phyloP scores from a whole-genome alignment of 1,140 invertebrate genomes.

The Bacillus rossius region DNA sequence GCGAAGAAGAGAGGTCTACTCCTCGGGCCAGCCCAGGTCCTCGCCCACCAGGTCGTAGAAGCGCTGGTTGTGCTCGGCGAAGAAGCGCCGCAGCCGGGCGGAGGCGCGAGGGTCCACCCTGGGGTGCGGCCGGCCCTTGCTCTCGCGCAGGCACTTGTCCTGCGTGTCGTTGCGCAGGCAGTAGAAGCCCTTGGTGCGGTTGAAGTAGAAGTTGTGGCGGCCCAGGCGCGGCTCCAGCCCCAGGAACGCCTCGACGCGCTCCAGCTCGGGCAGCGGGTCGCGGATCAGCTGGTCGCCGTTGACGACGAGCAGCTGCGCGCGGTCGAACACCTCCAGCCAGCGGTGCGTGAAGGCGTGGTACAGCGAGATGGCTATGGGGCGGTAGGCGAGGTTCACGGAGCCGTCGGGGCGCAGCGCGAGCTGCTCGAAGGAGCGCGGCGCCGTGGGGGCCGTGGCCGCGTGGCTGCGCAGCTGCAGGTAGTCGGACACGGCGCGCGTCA shows the following conservation, averaged over 20 bases:
- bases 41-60: conserved; percentile 92
- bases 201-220: conserved; percentile 93
- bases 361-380: conserved; percentile 70
- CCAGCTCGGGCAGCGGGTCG: conserved; percentile 86
- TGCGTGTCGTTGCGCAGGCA: conserved; percentile 83
- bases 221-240: conserved; percentile 68
- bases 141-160: conserved; percentile 89
- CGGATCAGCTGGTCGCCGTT: conserved; percentile 94
- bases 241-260: conserved; percentile 84
- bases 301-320: conserved; percentile 84
- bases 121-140: conserved; percentile 91
- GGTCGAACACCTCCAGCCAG: conserved; percentile 58
- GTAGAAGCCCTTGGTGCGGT: conserved; percentile 95
- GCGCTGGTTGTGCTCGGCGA: conserved; percentile 89
- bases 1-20: conserved; percentile 41
- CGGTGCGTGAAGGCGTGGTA: conserved; percentile 78
- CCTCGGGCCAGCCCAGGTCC: conserved; percentile 86
- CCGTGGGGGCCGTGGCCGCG: conserved; percentile 55
- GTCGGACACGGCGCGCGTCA: conserved; percentile 92
- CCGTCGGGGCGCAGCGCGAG: conserved; percentile 73
- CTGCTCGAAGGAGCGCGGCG: conserved; percentile 68
- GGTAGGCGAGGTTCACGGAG: conserved; percentile 74
- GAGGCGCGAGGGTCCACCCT: conserved; percentile 76
- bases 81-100: conserved; percentile 87
- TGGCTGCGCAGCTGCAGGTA: conserved; percentile 84